Percentiles rank a stretch among this genome's conserved stretches.
Evolutionary conservation across 2,888 invertebrate genomes (phyloP).

Genomic region (Aproaerema taeniolella): DNA sequence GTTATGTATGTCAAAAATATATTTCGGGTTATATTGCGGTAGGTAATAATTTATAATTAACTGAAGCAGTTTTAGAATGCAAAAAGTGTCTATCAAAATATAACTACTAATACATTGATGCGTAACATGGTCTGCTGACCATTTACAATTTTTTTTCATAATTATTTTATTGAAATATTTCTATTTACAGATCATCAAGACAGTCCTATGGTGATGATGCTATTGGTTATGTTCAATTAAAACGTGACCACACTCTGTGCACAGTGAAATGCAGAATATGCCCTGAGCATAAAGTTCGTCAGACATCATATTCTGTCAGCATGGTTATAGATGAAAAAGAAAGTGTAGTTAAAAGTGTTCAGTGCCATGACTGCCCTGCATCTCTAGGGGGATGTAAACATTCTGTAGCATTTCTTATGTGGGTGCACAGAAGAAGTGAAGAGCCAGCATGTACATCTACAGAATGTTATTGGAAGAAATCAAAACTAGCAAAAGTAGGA

Average conservation of each 20-base stretch:
- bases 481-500: conserved; percentile 28
- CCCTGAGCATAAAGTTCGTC: conserved; percentile 31
- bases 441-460: conserved; percentile 29
- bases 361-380: conserved; percentile 31
- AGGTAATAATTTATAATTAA: no score
- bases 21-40: no score
- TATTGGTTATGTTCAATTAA: conserved; percentile 26
- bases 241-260: conserved; percentile 23
- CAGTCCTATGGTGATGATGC: conserved; percentile 29
- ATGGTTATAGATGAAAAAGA: conserved; percentile 27
- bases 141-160: no score
- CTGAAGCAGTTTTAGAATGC: no score
- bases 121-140: no score
- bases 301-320: conserved; percentile 24
- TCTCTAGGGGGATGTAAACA: conserved; percentile 33
- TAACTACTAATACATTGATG: no score
- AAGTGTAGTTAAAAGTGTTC: conserved; percentile 13
- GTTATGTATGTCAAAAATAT: no score
- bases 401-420: conserved; percentile 32
- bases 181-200: conserved; percentile 20
- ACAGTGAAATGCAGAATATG: conserved; percentile 27
- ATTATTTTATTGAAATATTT: not conserved
- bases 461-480: conserved; percentile 34
- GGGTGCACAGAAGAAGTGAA: conserved; percentile 34
- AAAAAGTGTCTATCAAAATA: no score